Base-by-base conservation (phyloP, 2,113 vertebrate species). In the Corythornis vintsioides region DNA sequence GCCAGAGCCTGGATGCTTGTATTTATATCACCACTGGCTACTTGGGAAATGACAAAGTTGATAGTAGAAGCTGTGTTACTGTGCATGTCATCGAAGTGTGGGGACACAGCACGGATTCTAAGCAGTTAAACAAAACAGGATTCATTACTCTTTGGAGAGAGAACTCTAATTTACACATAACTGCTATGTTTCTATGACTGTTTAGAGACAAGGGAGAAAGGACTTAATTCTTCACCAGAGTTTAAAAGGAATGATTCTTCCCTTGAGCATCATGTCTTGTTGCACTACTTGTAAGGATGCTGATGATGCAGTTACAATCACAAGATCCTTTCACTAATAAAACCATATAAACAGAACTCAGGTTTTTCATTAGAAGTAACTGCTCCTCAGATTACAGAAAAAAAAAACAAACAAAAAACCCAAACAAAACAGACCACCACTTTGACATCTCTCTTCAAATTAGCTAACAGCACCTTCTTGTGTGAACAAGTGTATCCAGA, bases 21-120 rank as follows among this genome's bases (percentile, higher is more conserved):
- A 95, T 98, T 99, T 60, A 99, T 99, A 96, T 99, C 99, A 28
- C 99, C 98, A 78, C 99, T 99, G 66, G 99, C 99, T 90, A 99
- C 99, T 97, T 99, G 99, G 42, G 99, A 99, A 97, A 99, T 99
- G 74, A 99, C 99, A 50, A 99, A 99, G 97, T 99, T 99, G 97
- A 99, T 99, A 72, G 99, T 99, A 96, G 99, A 99, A 88, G 99
- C 98, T 15, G 98, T 99, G 95, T 98, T 99, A 97, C 99, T 99
- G 97, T 99, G 99, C 95, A 99, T 98, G 69, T 99, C 99, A 91
- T 99, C 99, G 0, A 98, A 99, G 90, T 99, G 99, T 2, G 99
- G 99, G 22, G 99, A 99, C 43, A 99, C 98, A 5, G 99, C 96
- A 57, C 98, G 98, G 72, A 99, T 98, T 97, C 99, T 99, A 86